Percentiles rank a stretch among this genome's conserved stretches.
phyloP scores from a whole-genome alignment of 2,113 vertebrate genomes.

The Mesitornis unicolor region DNA sequence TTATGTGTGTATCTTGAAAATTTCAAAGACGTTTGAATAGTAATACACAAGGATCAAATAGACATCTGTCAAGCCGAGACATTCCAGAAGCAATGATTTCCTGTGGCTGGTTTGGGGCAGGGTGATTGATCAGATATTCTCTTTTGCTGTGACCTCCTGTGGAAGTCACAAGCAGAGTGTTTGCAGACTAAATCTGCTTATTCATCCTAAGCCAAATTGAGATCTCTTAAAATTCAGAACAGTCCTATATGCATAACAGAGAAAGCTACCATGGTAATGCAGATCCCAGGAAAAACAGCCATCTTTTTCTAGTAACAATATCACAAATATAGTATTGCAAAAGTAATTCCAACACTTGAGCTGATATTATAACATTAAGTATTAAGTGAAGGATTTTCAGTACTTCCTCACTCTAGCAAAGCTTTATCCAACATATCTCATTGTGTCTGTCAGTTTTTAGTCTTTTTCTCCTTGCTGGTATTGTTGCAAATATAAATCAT shows the following conservation, averaged over 20 bases:
- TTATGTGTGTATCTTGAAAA: not conserved
- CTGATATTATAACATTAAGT: not conserved
- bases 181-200: not conserved
- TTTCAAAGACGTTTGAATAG: not conserved
- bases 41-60: not conserved
- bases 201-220: not conserved
- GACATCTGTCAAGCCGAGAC: not conserved
- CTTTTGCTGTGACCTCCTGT: not conserved
- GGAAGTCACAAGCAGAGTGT: not conserved
- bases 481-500: not conserved
- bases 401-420: not conserved
- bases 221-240: not conserved
- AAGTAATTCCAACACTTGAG: not conserved
- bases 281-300: not conserved
- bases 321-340: not conserved
- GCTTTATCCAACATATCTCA: not conserved
- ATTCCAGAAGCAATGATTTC: not conserved
- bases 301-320: not conserved
- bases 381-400: not conserved
- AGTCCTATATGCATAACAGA: not conserved
- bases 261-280: not conserved
- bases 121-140: slow-evolving; percentile 6
- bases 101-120: not conserved
- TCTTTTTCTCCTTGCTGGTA: not conserved
- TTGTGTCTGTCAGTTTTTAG: not conserved